phyloP scores from a whole-genome alignment of 2,113 vertebrate species.

The Barbus barbus region DNA sequence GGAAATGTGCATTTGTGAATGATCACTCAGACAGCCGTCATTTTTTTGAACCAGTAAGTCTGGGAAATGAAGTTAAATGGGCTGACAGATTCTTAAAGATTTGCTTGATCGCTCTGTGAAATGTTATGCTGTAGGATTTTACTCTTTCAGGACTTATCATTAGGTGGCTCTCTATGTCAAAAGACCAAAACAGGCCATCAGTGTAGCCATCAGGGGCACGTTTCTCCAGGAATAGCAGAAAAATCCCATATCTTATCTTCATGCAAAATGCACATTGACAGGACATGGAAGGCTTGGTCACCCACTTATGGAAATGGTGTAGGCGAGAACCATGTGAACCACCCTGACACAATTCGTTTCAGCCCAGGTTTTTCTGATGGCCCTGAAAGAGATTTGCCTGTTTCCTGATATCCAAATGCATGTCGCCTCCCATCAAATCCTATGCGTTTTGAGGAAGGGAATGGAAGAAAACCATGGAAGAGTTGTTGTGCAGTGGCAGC shows the following conservation, averaged over 20 bases:
- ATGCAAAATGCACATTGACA: background rate
- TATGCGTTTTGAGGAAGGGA: slow-evolving; percentile 58
- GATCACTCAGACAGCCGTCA: slow-evolving; percentile 29
- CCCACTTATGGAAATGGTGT: slow-evolving; percentile 50
- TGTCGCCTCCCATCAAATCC: slow-evolving; percentile 57
- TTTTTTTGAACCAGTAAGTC: slow-evolving; percentile 26
- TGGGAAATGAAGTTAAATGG: slow-evolving; percentile 35
- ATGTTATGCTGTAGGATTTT: slow-evolving; percentile 11
- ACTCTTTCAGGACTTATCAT: slow-evolving; percentile 9
- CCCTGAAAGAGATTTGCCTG: slow-evolving; percentile 64
- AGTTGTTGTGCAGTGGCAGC: slow-evolving; percentile 55
- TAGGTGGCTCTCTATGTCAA: background rate
- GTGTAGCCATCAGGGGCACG: background rate
- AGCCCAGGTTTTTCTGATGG: slow-evolving; percentile 58
- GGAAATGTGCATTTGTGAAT: slow-evolving; percentile 39
- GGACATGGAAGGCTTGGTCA: slow-evolving; percentile 20
- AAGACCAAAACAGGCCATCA: slow-evolving; percentile 5
- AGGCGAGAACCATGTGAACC: slow-evolving; percentile 53
- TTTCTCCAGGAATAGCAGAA: background rate
- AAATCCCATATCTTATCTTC: background rate
- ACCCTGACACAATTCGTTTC: slow-evolving; percentile 56
- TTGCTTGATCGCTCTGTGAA: slow-evolving; percentile 9
- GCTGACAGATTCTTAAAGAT: slow-evolving; percentile 25
- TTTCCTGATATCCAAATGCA: slow-evolving; percentile 66
- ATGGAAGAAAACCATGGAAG: slow-evolving; percentile 63